These are phyloP conservation scores for Aix galericulata DNA, from an alignment of 2,113 vertebrate species.

Conservation along the genomic window DNA sequence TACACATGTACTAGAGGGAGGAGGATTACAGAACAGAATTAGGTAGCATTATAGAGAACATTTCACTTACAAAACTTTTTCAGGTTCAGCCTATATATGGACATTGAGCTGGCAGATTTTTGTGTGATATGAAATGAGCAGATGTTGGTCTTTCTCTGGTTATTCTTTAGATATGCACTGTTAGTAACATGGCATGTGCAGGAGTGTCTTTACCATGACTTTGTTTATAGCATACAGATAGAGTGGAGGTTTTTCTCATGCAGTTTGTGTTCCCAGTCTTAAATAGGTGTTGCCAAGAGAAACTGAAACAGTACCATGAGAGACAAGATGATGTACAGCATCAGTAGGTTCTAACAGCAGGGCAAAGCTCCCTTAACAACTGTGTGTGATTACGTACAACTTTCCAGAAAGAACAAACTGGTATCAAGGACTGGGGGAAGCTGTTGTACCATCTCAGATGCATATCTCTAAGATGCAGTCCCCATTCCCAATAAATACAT, in stretches of 20 bases:
- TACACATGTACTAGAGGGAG: neutral
- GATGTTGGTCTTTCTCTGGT: neutral
- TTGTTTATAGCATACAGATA: neutral
- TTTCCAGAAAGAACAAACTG: neutral
- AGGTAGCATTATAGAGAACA: neutral
- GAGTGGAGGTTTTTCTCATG: neutral
- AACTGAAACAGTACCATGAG: neutral
- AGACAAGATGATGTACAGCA: neutral
- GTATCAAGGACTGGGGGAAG: neutral
- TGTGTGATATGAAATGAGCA: neutral
- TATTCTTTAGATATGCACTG: neutral
- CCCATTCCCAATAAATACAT: neutral
- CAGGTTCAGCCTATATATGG: neutral
- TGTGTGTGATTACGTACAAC: neutral
- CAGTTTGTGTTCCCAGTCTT: neutral
- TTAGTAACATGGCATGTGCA: neutral
- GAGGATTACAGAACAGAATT: slow-evolving; percentile 28
- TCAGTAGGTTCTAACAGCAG: neutral
- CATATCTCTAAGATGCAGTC: neutral
- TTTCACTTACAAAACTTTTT: neutral
- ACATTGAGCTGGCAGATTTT: neutral
- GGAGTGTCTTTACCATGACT: neutral
- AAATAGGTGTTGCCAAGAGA: neutral
- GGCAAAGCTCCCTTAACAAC: neutral
- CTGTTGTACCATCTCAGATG: neutral